These are phyloP conservation scores for Andricus grossulariae DNA, from an alignment of 1,140 invertebrate genomes.

Conservation along the genomic window DNA sequence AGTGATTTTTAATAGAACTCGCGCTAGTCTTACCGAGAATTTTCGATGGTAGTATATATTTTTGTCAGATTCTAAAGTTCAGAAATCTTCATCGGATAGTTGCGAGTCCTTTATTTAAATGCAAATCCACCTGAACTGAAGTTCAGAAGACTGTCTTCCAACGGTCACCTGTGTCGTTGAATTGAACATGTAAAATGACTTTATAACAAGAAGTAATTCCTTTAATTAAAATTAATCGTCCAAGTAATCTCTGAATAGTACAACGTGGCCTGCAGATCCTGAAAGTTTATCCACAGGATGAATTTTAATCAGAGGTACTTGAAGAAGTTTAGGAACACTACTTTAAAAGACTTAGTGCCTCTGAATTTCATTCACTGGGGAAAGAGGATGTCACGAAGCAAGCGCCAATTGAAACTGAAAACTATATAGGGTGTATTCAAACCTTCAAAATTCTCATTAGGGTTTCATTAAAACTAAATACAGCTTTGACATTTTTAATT, in stretches of 20 bases:
- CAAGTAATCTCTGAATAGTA: slow-evolving; percentile 23
- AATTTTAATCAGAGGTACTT: slow-evolving; percentile 32
- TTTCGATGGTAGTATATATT: no score
- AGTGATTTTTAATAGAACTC: no score
- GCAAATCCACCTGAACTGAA: no score
- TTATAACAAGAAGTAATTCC: slow-evolving; percentile 32
- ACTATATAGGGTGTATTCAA: not conserved
- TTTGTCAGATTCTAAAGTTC: no score
- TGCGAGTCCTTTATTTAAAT: no score
- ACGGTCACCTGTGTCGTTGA: slow-evolving; percentile 14
- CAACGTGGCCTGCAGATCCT: not conserved
- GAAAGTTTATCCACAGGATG: slow-evolving; percentile 8
- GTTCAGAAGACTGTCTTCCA: not conserved
- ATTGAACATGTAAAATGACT: slow-evolving; percentile 23
- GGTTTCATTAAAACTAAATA: no score
- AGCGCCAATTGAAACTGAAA: slow-evolving; percentile 10
- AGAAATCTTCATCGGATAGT: no score
- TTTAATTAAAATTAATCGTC: slow-evolving; percentile 27
- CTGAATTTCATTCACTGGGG: not conserved
- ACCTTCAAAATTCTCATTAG: not conserved
- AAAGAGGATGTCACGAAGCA: not conserved
- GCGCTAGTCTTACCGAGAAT: no score
- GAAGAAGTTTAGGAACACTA: slow-evolving; percentile 29
- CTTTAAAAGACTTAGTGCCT: slow-evolving; percentile 28
- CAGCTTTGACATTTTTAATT: no score